phyloP scores from a whole-genome alignment of 2,888 invertebrate genomes.

The Scaptomyza tumidula region DNA sequence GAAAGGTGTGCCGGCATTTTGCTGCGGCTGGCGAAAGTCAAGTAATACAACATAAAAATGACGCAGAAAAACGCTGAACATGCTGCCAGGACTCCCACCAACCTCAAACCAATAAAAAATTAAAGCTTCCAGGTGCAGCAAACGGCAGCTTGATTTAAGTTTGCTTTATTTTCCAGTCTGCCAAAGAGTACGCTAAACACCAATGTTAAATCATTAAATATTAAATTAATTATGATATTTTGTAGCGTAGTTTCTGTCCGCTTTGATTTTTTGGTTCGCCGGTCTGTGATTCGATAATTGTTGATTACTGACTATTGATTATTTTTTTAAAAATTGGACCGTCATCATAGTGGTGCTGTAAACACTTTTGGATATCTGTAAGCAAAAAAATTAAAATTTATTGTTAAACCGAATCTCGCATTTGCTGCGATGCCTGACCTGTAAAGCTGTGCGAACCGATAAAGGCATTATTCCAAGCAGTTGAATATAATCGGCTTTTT shows the following conservation, averaged over 20 bases:
- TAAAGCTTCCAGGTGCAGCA: conserved; percentile 26
- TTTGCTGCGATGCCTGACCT: conserved; percentile 26
- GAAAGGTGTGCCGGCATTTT: conserved; percentile 28
- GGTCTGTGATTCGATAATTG: not conserved
- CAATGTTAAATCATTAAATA: conserved; percentile 70
- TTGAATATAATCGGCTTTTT: conserved; percentile 30
- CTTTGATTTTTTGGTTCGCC: not conserved
- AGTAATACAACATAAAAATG: conserved; percentile 81
- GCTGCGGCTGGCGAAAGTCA: conserved; percentile 67
- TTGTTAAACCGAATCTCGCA: not conserved
- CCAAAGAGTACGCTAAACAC: conserved; percentile 53
- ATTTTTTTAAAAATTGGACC: conserved; percentile 56
- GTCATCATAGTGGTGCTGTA: conserved; percentile 68
- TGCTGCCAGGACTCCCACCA: too few relatives aligned
- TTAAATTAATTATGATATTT: conserved; percentile 82
- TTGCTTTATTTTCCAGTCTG: not conserved
- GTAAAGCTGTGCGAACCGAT: conserved; percentile 57
- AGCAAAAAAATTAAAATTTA: not conserved
- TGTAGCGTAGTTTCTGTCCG: too few relatives aligned
- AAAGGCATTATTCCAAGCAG: conserved; percentile 55
- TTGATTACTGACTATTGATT: conserved; percentile 20
- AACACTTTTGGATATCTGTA: conserved; percentile 42
- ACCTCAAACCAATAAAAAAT: conserved; percentile 2
- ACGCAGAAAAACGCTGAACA: conserved; percentile 64
- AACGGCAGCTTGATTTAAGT: not conserved